phyloP scores from a whole-genome alignment of 2,888 invertebrate species.

The Aplocera efformata region DNA sequence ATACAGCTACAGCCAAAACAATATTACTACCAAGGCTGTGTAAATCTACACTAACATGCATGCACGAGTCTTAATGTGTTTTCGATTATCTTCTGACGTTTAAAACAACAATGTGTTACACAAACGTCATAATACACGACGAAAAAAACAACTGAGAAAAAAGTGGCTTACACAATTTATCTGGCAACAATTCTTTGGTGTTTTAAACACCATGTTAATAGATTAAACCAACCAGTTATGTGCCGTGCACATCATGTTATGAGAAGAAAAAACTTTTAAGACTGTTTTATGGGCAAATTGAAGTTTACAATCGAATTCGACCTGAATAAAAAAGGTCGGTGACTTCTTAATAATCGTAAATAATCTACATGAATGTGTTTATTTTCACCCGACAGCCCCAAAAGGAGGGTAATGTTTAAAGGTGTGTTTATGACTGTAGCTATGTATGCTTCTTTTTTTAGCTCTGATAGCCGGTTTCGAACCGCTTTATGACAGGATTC shows the following conservation, averaged over 20 bases:
- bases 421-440: too few relatives aligned
- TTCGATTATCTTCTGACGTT: conserved; percentile 18
- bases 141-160: too few relatives aligned
- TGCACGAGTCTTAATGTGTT: conserved; percentile 15
- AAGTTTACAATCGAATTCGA: conserved; percentile 32
- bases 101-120: conserved; percentile 14
- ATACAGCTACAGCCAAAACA: conserved; percentile 5
- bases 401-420: too few relatives aligned
- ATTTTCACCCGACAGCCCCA: too few relatives aligned
- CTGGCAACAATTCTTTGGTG: too few relatives aligned
- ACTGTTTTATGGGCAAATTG: conserved; percentile 27
- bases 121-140: conserved; percentile 8
- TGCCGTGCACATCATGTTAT: conserved; percentile 1
- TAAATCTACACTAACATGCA: conserved; percentile 17
- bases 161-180: too few relatives aligned
- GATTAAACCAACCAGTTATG: background rate
- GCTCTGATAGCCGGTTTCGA: too few relatives aligned
- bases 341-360: conserved; percentile 24
- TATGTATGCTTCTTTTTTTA: too few relatives aligned
- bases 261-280: conserved; percentile 15
- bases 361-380: too few relatives aligned
- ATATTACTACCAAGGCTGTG: conserved; percentile 20
- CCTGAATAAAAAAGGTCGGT: conserved; percentile 28
- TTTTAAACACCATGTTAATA: background rate
- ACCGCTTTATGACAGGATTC: too few relatives aligned